Evolutionary conservation across 2,113 vertebrate genomes (phyloP), one percentile per base, ranked within the genome.

Genomic region (Saguinus midas): DNA sequence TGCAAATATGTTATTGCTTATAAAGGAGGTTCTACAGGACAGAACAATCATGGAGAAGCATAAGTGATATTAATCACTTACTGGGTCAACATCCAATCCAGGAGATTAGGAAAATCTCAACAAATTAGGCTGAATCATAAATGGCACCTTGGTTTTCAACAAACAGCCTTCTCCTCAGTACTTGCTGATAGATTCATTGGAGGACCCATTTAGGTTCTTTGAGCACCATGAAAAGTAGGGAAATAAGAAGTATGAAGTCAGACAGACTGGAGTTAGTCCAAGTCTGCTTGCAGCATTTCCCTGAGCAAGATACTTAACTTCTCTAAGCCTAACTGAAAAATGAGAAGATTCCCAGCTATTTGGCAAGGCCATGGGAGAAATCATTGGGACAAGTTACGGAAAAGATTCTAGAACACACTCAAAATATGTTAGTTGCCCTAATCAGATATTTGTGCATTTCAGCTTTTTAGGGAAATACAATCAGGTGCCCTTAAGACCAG

Each of bases 61-160:
- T 40, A 78, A 40, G 55, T 3, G 66, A n/a, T 55, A 32, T 94
- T 43, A 66, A 52, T 79, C 72, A 55, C 32, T 58, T 14, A 32
- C 14, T 81, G 45, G 88, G 89, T 95, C 88, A 85, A 76, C 3
- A 79, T 96, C 81, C 78, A 45, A n/a, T 21, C 12, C 20, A 12
- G 70, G 75, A 64, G 94, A 96, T 94, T 61, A 95, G 76, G 87
- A 85, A 84, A 79, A 73, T 21, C n/a, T n/a, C 81, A 88, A 29
- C 57, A 57, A 61, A 43, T 61, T 3, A n/a, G 20, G 58, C 10
- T 86, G 76, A 92, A 66, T 85, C 81, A 66, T 57, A 92, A 92
- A 66, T 0, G 2, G 40, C 78, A 37, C 5, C 45, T 40, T 91
- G 88, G 78, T 78, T 82, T n/a, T 83, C 14, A 6, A 10, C 84